phyloP scores from a whole-genome alignment of 2,888 invertebrate genomes.

The Apotomis turbidana region DNA sequence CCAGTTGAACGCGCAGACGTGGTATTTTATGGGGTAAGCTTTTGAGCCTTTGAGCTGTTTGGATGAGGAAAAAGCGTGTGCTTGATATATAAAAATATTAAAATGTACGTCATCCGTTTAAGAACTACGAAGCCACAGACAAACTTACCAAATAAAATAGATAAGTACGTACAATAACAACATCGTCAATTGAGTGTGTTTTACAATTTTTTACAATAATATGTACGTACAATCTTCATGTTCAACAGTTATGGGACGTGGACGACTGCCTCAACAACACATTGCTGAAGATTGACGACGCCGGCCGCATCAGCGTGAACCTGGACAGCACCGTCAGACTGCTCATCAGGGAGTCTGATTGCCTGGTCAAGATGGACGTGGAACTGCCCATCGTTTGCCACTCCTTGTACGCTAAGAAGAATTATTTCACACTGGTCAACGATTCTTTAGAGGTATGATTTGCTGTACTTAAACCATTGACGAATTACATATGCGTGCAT shows the following conservation, averaged over 20 bases:
- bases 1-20: too few relatives aligned
- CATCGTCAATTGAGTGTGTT: too few relatives aligned
- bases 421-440: conserved; percentile 89
- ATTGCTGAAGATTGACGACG: conserved; percentile 85
- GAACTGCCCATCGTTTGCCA: conserved; percentile 92
- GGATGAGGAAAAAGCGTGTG: too few relatives aligned
- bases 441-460: conserved; percentile 88
- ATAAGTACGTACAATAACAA: too few relatives aligned
- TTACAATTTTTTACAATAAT: too few relatives aligned
- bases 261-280: conserved; percentile 86
- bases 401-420: conserved; percentile 89
- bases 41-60: too few relatives aligned
- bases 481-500: neutral
- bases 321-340: conserved; percentile 89
- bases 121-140: too few relatives aligned
- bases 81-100: too few relatives aligned
- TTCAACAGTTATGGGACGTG: conserved; percentile 84
- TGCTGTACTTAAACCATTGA: neutral
- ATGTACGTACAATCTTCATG: too few relatives aligned
- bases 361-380: conserved; percentile 91
- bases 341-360: conserved; percentile 92
- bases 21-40: too few relatives aligned
- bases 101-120: too few relatives aligned
- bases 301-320: conserved; percentile 89
- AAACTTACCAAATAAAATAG: too few relatives aligned